Evolutionary conservation across 2,113 vertebrate genomes (phyloP).

Genomic region (Percopsis transmontana): DNA sequence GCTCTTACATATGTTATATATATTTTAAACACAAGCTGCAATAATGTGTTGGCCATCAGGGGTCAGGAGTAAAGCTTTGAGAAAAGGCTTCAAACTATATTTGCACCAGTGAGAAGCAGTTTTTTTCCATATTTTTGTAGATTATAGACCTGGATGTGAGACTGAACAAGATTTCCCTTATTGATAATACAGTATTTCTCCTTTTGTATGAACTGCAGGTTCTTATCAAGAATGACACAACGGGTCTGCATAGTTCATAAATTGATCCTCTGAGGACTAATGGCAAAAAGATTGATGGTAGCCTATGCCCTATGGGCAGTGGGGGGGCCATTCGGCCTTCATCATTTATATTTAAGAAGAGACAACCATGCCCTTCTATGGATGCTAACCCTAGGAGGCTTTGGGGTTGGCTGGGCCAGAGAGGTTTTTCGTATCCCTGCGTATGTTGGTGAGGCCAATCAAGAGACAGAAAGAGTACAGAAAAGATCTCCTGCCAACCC

Average conservation of each 20-base stretch:
- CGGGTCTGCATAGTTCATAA: neutral
- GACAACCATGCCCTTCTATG: conserved; percentile 90
- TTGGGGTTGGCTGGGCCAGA: conserved; percentile 86
- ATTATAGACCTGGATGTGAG: neutral
- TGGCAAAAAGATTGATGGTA: conserved; percentile 83
- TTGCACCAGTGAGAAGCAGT: neutral
- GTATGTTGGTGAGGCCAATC: conserved; percentile 83
- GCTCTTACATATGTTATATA: neutral
- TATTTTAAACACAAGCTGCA: too few relatives aligned
- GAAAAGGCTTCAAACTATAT: too few relatives aligned
- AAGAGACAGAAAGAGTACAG: conserved; percentile 44
- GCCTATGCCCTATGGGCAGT: conserved; percentile 86
- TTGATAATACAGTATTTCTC: conserved; percentile 4
- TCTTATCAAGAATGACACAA: conserved; percentile 27
- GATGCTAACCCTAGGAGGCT: conserved; percentile 89
- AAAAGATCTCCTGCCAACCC: neutral
- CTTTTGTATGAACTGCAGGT: conserved; percentile 35
- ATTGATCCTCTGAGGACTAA: conserved; percentile 54
- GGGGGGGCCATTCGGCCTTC: conserved; percentile 86
- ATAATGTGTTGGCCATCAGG: too few relatives aligned
- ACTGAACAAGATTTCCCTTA: neutral
- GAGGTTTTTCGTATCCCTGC: conserved; percentile 84
- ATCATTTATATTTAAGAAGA: conserved; percentile 88
- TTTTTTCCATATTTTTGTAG: neutral
- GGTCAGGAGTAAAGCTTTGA: too few relatives aligned